These are phyloP conservation scores for Micromesistius poutassou DNA, from an alignment of 2,797 vertebrate species.

Conservation along the genomic window DNA sequence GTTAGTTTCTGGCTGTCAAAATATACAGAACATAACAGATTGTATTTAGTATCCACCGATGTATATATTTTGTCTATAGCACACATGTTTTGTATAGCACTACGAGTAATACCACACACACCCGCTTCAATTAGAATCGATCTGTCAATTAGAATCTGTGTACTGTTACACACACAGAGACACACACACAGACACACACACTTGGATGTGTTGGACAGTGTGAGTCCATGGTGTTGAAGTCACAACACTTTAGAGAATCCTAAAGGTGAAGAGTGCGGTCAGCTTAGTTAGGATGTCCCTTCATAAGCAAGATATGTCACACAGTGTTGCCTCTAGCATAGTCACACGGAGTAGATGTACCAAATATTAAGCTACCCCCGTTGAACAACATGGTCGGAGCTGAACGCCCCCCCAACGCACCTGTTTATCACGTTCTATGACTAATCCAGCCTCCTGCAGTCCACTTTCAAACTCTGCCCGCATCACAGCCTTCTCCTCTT, in stretches of 20 bases:
- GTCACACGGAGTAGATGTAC: no score
- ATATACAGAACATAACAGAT: no score
- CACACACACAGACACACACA: constrained; percentile 8
- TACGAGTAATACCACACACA: background rate
- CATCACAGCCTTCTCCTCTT: constrained; percentile 81
- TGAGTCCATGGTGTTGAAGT: constrained; percentile 42
- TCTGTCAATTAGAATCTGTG: constrained; percentile 49
- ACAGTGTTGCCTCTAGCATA: background rate
- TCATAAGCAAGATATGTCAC: background rate
- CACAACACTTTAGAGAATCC: constrained; percentile 22
- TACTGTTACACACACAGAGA: background rate
- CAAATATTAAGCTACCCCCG: no score
- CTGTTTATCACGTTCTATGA: constrained; percentile 89
- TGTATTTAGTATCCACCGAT: no score
- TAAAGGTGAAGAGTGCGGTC: background rate
- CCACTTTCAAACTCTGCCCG: constrained; percentile 88
- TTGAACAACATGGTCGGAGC: no score
- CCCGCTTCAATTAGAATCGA: background rate
- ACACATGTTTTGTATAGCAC: background rate
- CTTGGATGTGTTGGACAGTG: constrained; percentile 38
- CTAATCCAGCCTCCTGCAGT: constrained; percentile 84
- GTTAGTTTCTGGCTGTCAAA: background rate
- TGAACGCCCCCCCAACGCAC: constrained; percentile 55
- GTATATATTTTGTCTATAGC: background rate
- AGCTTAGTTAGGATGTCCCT: background rate